Evolutionary conservation across 2,797 vertebrate species (phyloP).

Genomic region (Melanotaenia pygmaea): DNA sequence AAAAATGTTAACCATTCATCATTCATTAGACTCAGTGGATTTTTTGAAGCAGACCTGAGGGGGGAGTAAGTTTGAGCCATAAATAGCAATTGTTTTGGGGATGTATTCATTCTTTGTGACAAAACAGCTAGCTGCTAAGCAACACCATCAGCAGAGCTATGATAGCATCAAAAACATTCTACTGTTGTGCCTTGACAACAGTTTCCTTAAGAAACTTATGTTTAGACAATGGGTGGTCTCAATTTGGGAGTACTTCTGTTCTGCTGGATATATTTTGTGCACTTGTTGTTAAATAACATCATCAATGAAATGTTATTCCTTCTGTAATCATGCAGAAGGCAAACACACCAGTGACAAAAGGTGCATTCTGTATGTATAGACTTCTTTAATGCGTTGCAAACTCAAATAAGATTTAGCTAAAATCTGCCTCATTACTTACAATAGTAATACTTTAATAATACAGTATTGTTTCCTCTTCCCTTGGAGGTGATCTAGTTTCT

Average conservation of each 20-base stretch:
- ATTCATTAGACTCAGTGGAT: too few species aligned
- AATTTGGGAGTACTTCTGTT: neutral
- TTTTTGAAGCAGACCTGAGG: too few species aligned
- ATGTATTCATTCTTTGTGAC: too few species aligned
- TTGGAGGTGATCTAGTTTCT: constrained; percentile 6
- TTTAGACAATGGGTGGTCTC: neutral
- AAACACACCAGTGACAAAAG: neutral
- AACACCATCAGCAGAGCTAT: neutral
- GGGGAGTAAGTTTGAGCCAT: too few species aligned
- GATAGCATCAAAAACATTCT: neutral
- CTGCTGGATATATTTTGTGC: neutral
- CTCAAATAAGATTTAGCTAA: neutral
- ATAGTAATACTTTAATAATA: neutral
- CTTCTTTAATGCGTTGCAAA: too few species aligned
- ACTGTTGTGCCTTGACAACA: neutral
- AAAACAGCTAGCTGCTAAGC: too few species aligned
- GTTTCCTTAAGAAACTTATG: neutral
- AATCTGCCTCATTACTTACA: neutral
- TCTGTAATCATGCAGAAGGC: neutral
- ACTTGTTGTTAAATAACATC: neutral
- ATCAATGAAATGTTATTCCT: neutral
- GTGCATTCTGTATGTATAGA: too few species aligned
- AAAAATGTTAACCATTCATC: too few species aligned
- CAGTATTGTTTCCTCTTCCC: neutral
- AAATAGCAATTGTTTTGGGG: too few species aligned